phyloP scores from a whole-genome alignment of 2,797 vertebrate genomes.

The Pantherophis alleghaniensis region DNA sequence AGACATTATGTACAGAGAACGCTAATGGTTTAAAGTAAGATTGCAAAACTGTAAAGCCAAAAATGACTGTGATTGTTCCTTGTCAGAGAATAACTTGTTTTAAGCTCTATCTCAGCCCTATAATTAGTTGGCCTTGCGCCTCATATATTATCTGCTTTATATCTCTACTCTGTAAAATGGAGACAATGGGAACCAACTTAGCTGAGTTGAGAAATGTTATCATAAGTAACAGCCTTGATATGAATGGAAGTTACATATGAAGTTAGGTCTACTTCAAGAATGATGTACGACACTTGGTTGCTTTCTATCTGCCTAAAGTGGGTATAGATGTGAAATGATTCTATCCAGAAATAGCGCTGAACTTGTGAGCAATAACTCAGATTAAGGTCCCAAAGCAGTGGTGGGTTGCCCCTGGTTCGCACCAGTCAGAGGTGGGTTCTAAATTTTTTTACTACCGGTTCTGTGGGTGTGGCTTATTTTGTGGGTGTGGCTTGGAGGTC shows the following conservation, averaged over 20 bases:
- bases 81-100: background rate
- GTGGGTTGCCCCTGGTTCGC: too few relatives aligned
- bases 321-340: background rate
- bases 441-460: too few relatives aligned
- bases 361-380: too few relatives aligned
- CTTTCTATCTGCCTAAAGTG: background rate
- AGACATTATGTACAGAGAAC: background rate
- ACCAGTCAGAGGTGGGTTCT: too few relatives aligned
- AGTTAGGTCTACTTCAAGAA: background rate
- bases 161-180: background rate
- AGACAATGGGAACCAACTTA: background rate
- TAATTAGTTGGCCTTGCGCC: background rate
- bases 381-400: too few relatives aligned
- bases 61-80: background rate
- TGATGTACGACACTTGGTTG: background rate
- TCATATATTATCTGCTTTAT: background rate
- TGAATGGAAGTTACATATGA: background rate
- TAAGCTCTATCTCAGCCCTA: too few relatives aligned
- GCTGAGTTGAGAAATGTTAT: background rate
- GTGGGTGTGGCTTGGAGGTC: too few relatives aligned
- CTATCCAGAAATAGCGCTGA: background rate
- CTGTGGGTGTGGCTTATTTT: too few relatives aligned
- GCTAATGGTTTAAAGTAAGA: background rate
- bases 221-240: background rate
- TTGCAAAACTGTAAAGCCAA: background rate